Evolutionary conservation across 2,797 vertebrate species (phyloP).

Genomic region (Chaenodraco wilsoni): DNA sequence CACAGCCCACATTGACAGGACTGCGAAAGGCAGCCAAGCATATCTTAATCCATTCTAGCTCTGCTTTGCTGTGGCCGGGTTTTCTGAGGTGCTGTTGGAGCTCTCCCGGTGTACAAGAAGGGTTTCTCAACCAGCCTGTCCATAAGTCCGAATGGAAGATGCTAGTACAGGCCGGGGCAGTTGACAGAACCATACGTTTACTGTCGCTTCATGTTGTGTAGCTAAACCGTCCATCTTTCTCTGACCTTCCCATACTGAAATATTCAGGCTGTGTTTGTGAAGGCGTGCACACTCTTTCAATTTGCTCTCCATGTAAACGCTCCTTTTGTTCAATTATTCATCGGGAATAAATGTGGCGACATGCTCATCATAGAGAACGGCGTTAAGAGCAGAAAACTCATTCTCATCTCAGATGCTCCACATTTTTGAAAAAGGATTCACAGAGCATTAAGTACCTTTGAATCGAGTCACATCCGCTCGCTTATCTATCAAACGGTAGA

Average conservation of each 20-base stretch:
- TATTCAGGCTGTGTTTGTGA: conserved; percentile 65
- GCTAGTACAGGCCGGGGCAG: conserved; percentile 21
- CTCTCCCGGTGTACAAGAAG: conserved; percentile 14
- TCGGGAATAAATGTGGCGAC: conserved; percentile 69
- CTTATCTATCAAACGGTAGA: background rate
- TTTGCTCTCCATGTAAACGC: conserved; percentile 69
- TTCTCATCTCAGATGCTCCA: conserved; percentile 56
- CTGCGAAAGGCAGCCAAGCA: conserved; percentile 69
- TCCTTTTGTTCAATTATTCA: conserved; percentile 76
- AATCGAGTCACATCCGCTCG: conserved; percentile 21
- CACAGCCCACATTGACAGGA: conserved; percentile 70
- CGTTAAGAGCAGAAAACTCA: conserved; percentile 54
- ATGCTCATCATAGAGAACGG: conserved; percentile 49
- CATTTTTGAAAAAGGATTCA: conserved; percentile 47
- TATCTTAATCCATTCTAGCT: conserved; percentile 70
- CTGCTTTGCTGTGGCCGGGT: conserved; percentile 47
- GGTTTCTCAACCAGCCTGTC: conserved; percentile 49
- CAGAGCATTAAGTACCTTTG: conserved; percentile 32
- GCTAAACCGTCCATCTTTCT: conserved; percentile 51
- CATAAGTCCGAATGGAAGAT: conserved; percentile 56
- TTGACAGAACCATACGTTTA: conserved; percentile 42
- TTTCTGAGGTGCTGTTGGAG: conserved; percentile 56
- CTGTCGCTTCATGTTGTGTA: conserved; percentile 42
- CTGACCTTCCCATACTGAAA: conserved; percentile 53
- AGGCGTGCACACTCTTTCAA: conserved; percentile 52